Percentiles rank a stretch among this genome's conserved stretches.
Conservation (phyloP, 2,888 invertebrate species). For the Leptarthrus brevirostris region DNA sequence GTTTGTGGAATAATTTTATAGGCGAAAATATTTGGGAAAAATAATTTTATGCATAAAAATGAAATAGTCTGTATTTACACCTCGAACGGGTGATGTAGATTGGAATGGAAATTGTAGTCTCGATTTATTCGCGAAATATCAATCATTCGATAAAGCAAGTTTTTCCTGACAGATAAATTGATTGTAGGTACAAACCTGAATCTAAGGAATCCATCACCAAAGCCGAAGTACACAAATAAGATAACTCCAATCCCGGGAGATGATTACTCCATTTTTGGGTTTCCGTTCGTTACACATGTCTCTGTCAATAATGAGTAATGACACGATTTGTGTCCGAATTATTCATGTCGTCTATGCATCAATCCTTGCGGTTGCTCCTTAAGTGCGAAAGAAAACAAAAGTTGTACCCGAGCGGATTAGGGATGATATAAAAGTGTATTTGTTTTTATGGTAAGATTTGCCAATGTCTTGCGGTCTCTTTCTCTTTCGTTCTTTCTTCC, state of each 20-base stretch:
- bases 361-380: slow-evolving; percentile 31
- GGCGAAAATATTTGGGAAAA: too few species aligned
- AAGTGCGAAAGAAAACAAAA: slow-evolving; percentile 48
- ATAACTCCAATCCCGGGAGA: slow-evolving; percentile 44
- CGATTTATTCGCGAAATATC: slow-evolving; percentile 38
- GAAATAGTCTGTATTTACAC: too few species aligned
- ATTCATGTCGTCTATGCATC: slow-evolving; percentile 51
- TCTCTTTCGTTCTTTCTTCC: not conserved
- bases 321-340: slow-evolving; percentile 53
- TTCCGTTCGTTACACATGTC: slow-evolving; percentile 53
- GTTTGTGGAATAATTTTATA: too few species aligned
- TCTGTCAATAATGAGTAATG: slow-evolving; percentile 54
- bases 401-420: slow-evolving; percentile 41
- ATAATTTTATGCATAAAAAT: too few species aligned
- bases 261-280: slow-evolving; percentile 52
- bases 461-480: too few species aligned
- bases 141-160: slow-evolving; percentile 42
- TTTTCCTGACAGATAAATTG: slow-evolving; percentile 43
- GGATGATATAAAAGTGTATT: slow-evolving; percentile 43
- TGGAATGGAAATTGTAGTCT: slow-evolving; percentile 8
- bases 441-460: not conserved
- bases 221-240: slow-evolving; percentile 26
- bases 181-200: slow-evolving; percentile 43
- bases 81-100: too few species aligned
- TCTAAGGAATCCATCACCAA: slow-evolving; percentile 41